Base-by-base conservation (phyloP, 2,797 vertebrate species). In the Nothura maculosa region DNA sequence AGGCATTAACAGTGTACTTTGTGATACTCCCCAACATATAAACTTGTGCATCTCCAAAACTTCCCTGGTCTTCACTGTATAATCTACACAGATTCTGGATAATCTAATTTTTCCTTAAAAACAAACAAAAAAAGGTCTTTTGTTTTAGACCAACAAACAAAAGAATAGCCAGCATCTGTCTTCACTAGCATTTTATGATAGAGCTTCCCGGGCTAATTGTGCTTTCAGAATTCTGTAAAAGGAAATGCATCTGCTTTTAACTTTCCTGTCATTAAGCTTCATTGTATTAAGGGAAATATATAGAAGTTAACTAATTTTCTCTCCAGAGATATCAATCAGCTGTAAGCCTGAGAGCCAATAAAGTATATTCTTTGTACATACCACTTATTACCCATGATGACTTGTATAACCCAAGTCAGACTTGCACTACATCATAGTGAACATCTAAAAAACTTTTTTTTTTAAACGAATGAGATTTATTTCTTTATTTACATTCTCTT, bases 251-350 rank as follows among this genome's bases (percentile, higher is more conserved):
- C 6, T 36, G 62, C 55, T 76, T 68, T 16, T 11, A 45, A 38
- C 48, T 55, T 80, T 21, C 24, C 38, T 77, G 63, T 45, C n/a
- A 83, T 94, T 90, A 11, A 62, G 66, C 91, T 84, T 75, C 64
- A 81, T n/a, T 68, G 36, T 24, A 74, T 80, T 92, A 90, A 67
- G 27, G 74, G 24, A 95, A 66, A 90, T 87, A 60, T 58, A 73
- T 54, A 64, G 24, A 76, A 28, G 32, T 18, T 68, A 70, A 81
- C 38, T 81, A 42, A 89, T 90, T 63, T 91, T 81, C 55, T 70
- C 66, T 72, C 72, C 70, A 48, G 75, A 80, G 68, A 57, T 1
- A 79, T 21, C 8, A 62, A 63, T 6, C 60, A 67, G 47, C 9
- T 80, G 21, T 57, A 60, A 8, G n/a, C 38, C 57, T 67, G 85